phyloP scores from a whole-genome alignment of 2,797 vertebrate genomes.

The Hydrocynus forskahlii region DNA sequence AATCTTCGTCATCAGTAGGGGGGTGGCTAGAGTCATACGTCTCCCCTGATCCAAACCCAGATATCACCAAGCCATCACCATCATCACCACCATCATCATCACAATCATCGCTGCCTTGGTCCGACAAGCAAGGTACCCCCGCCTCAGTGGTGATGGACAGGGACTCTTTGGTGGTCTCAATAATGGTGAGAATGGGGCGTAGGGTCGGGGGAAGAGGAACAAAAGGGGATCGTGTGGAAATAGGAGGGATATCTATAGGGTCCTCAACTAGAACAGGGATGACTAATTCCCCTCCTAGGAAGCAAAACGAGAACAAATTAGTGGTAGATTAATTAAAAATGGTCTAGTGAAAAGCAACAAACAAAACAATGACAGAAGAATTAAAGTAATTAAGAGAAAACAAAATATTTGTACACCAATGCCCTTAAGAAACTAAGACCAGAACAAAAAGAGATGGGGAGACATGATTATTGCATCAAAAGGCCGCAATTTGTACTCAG shows the following conservation, averaged over 20 bases:
- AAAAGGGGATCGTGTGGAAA: slow-evolving; percentile 96
- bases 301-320: slow-evolving; percentile 74
- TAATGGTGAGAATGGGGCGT: slow-evolving; percentile 98
- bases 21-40: slow-evolving; percentile 99
- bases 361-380: slow-evolving; percentile 19
- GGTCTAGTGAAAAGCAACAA: slow-evolving; percentile 6
- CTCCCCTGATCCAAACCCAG: slow-evolving; percentile 99
- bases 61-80: slow-evolving; percentile 91
- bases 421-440: slow-evolving; percentile 76
- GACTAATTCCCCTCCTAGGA: slow-evolving; percentile 98
- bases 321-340: slow-evolving; percentile 52
- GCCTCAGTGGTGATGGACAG: slow-evolving; percentile 98
- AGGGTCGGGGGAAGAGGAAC: slow-evolving; percentile 95
- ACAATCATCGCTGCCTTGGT: slow-evolving; percentile 99
- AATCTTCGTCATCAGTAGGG: slow-evolving; percentile 99
- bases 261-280: slow-evolving; percentile 95
- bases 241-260: slow-evolving; percentile 94
- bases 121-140: slow-evolving; percentile 99
- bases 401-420: slow-evolving; percentile 71
- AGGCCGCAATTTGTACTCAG: slow-evolving; percentile 69
- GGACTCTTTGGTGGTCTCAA: slow-evolving; percentile 99
- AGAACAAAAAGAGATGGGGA: slow-evolving; percentile 71
- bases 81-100: slow-evolving; percentile 73
- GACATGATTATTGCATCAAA: slow-evolving; percentile 79
- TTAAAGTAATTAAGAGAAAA: slow-evolving; percentile 51